Evolutionary conservation across 2,797 vertebrate genomes (phyloP), one percentile per base, ranked within the genome.

Genomic region (Chromobotia macracanthus): DNA sequence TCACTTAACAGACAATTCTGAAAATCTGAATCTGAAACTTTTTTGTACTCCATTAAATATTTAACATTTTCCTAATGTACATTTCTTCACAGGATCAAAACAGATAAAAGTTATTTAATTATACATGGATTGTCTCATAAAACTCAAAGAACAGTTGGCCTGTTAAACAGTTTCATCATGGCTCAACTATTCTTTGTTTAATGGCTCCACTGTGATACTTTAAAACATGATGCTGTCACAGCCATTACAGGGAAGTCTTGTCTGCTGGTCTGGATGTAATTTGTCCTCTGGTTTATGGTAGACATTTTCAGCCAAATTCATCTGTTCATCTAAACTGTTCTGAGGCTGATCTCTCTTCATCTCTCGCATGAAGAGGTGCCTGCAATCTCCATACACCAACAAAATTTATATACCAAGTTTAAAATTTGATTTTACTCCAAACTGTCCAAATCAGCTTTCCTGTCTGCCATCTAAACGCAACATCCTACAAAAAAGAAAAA

Each of bases 301-400:
- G 38, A 44, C 12, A 69, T 66, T 82, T 78, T 77, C 38, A 78
- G 82, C 80, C 53, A 77, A 28, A 68, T 82, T 82, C 80, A 77
- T 86, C 80, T 80, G 61, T 41, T 79, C 38, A 86, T 79, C 77
- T 84, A 74, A 81, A 80, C 67, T 81, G 72, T 70, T 75, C 51
- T 71, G 56, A 66, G 60, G 31, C 75, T 84, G 81, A 86, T 86
- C 72, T 72, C 46, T 80, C 63, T 31, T n/a, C n/a, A n/a, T 80
- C 77, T 76, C 77, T 77, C 81, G 56, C 67, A 65, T 15, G 41
- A 65, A 48, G 56, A 75, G 50, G 51, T 15, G 46, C 19, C 63
- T 51, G 75, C 68, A 72, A 23, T 78, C 68, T 66, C 46, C 25
- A 81, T 77, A 51, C 79, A 80, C 69, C 74, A 64, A 77, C 35